Percentiles rank a stretch among this genome's conserved stretches.
These are phyloP conservation scores for Sipha flava DNA, from an alignment of 1,140 invertebrate genomes.

Conservation along the genomic window DNA sequence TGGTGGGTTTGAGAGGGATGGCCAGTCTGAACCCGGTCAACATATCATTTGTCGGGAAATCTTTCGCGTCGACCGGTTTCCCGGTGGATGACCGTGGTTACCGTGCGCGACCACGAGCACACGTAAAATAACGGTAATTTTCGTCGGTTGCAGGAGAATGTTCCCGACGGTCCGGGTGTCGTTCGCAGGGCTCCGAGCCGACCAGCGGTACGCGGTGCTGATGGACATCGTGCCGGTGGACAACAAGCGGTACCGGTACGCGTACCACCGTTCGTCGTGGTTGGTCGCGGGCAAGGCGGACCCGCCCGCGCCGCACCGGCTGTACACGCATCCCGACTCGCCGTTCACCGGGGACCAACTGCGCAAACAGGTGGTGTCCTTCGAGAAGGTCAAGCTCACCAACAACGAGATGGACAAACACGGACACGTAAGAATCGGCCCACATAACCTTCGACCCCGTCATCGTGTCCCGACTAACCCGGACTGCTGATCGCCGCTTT, in stretches of 20 bases:
- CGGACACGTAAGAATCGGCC: conserved; percentile 38
- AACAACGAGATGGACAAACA: conserved; percentile 97
- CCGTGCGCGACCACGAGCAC: no score
- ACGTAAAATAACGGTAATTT: neutral
- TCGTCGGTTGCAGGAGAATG: conserved; percentile 70
- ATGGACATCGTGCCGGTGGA: conserved; percentile 96
- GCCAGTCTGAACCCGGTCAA: no score
- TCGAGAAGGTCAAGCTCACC: conserved; percentile 98
- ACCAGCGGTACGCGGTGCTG: conserved; percentile 77
- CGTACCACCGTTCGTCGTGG: conserved; percentile 96
- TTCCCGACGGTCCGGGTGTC: conserved; percentile 93
- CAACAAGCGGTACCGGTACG: conserved; percentile 96
- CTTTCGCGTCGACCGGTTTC: no score
- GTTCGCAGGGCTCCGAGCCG: conserved; percentile 69
- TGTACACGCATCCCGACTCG: conserved; percentile 95
- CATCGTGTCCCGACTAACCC: no score
- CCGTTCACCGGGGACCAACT: conserved; percentile 94
- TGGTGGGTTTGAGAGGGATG: no score
- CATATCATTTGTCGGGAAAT: no score
- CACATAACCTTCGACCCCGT: neutral
- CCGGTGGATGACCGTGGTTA: no score
- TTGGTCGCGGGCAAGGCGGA: conserved; percentile 96
- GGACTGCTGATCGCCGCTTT: no score
- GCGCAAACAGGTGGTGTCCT: conserved; percentile 93
- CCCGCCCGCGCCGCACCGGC: conserved; percentile 83